phyloP scores from a whole-genome alignment of 2,797 vertebrate genomes.

The Esox lucius region DNA sequence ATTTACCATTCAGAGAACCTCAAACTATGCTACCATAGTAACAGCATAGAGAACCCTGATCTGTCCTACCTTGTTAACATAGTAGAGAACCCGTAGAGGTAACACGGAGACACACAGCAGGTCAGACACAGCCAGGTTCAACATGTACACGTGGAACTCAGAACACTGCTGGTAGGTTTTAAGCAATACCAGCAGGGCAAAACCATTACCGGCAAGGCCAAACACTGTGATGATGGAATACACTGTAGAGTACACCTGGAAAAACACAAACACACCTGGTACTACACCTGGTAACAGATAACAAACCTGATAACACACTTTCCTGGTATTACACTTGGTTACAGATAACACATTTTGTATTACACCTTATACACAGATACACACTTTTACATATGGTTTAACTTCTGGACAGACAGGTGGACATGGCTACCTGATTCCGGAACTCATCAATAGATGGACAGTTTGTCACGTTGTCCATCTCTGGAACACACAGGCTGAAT shows the following conservation, averaged over 20 bases:
- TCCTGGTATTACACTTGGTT: neutral
- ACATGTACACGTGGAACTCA: slow-evolving; percentile 90
- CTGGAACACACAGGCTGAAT: neutral
- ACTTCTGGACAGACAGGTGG: neutral
- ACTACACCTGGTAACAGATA: neutral
- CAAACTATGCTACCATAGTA: no score
- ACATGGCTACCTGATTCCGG: slow-evolving; percentile 73
- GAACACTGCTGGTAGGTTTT: slow-evolving; percentile 78
- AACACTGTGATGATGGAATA: slow-evolving; percentile 88
- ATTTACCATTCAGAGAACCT: no score
- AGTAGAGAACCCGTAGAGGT: slow-evolving; percentile 88
- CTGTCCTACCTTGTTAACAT: slow-evolving; percentile 65
- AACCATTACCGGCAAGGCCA: slow-evolving; percentile 85
- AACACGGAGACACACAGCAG: slow-evolving; percentile 89
- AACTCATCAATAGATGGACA: slow-evolving; percentile 84
- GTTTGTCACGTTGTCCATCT: slow-evolving; percentile 37
- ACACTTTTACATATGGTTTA: no score
- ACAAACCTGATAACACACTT: neutral
- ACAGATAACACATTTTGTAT: neutral
- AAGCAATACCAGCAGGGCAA: slow-evolving; percentile 84
- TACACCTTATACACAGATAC: neutral
- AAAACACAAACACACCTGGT: neutral
- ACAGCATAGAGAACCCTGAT: no score
- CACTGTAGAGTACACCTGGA: slow-evolving; percentile 82
- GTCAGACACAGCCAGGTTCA: slow-evolving; percentile 89